A percentile compares a stretch with the other conserved stretches of the same genome.
Conservation (phyloP, 2,113 vertebrate genomes). For the Pica pica region DNA sequence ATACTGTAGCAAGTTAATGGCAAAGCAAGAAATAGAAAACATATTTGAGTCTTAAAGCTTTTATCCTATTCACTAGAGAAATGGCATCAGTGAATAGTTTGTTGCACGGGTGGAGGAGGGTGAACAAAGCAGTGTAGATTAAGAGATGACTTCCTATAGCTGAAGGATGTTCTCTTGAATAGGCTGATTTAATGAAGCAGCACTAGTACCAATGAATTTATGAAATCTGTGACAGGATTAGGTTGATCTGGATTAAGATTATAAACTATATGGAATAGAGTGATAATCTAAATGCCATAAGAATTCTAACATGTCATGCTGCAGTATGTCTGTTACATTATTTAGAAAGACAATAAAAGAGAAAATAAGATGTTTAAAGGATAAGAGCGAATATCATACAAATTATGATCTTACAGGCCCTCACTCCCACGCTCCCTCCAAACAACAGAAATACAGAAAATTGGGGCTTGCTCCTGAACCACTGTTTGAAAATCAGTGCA, state of each 20-base stretch:
- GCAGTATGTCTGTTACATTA: neutral
- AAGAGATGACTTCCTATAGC: neutral
- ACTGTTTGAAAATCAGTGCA: neutral
- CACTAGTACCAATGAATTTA: neutral
- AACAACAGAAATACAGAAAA: neutral
- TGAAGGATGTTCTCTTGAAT: neutral
- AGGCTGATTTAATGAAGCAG: neutral
- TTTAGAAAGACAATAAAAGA: neutral
- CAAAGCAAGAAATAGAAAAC: neutral
- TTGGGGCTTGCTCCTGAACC: neutral
- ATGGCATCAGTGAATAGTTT: neutral
- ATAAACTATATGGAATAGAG: neutral
- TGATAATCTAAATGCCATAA: neutral
- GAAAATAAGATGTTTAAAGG: neutral
- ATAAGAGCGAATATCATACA: neutral
- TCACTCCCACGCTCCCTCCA: fast-evolving
- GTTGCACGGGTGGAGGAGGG: neutral
- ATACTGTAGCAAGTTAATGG: neutral
- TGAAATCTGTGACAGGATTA: neutral
- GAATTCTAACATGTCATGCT: neutral
- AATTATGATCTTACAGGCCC: neutral
- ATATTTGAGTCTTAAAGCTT: neutral
- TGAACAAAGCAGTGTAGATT: neutral
- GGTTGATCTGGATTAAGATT: neutral
- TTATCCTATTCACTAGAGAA: neutral